Conservation (phyloP, 2,797 vertebrate species). For the Centropyge bicolor region DNA sequence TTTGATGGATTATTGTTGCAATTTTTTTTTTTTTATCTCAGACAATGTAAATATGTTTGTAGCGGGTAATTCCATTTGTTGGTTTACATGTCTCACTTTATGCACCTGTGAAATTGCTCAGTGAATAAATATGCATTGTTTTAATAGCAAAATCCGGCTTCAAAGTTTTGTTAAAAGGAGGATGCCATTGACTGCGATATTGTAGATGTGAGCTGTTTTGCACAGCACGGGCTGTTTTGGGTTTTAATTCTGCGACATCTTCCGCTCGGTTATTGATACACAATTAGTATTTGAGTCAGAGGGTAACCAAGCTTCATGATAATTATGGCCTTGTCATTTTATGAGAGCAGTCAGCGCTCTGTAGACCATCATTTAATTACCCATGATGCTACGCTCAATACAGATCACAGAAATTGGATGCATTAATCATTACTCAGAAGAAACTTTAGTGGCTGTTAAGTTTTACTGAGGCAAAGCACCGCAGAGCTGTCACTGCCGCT, state of each 20-base stretch:
- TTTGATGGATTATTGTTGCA: conserved; percentile 22
- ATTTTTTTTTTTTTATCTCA: conserved; percentile 3
- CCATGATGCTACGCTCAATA: conserved; percentile 72
- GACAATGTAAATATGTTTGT: conserved; percentile 36
- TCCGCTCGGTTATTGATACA: conserved; percentile 68
- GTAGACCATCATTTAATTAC: conserved; percentile 78
- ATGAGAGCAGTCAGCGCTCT: conserved; percentile 63
- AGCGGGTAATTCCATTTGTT: conserved; percentile 19
- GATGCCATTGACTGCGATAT: background rate
- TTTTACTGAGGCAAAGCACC: conserved; percentile 67
- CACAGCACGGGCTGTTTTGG: conserved; percentile 20
- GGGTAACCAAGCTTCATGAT: conserved; percentile 68
- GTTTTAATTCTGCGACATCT: conserved; percentile 42
- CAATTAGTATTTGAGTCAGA: conserved; percentile 72
- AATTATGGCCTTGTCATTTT: conserved; percentile 77
- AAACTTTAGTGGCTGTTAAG: conserved; percentile 72
- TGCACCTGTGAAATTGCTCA: conserved; percentile 12
- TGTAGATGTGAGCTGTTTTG: conserved; percentile 41
- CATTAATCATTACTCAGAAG: conserved; percentile 79
- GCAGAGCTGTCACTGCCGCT: conserved; percentile 66
- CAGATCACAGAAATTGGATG: conserved; percentile 76
- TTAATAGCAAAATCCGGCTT: background rate
- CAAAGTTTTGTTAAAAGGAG: background rate
- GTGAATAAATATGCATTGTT: conserved; percentile 35
- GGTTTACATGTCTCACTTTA: conserved; percentile 18